Evolutionary conservation across 2,113 vertebrate genomes (phyloP).

Genomic region (Aleadryas rufinucha): DNA sequence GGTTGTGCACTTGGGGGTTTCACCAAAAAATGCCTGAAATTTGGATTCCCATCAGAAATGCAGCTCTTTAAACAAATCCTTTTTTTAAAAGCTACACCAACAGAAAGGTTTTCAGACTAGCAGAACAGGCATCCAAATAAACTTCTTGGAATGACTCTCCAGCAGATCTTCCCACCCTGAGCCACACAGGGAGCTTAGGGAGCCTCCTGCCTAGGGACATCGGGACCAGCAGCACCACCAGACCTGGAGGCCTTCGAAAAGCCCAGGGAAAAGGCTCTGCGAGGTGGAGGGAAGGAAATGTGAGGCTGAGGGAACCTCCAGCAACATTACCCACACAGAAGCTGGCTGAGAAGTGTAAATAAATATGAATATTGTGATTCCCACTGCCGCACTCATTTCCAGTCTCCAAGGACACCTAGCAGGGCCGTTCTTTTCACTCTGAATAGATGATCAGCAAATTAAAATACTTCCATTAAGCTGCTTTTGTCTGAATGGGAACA

Average conservation of each 20-base stretch:
- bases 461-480: constrained; percentile 1
- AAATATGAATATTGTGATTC: not conserved
- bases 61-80: not conserved
- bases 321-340: not conserved
- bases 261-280: not conserved
- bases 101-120: not conserved
- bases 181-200: rapidly evolving
- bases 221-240: rapidly evolving
- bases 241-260: not conserved
- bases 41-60: not conserved
- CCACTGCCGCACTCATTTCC: not conserved
- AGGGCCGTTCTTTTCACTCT: not conserved
- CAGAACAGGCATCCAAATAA: not conserved
- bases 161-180: not conserved
- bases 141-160: not conserved
- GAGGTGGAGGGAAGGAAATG: not conserved
- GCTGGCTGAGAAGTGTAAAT: not conserved
- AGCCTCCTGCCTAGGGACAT: rapidly evolving
- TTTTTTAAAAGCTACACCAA: not conserved
- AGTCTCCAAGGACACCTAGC: not conserved
- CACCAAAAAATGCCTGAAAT: not conserved
- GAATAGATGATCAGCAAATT: constrained; percentile 2
- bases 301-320: not conserved
- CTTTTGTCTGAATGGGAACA: not conserved
- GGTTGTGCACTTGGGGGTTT: no score